Base-by-base conservation (phyloP, 2,888 invertebrate species). In the Campoplex nolae region DNA sequence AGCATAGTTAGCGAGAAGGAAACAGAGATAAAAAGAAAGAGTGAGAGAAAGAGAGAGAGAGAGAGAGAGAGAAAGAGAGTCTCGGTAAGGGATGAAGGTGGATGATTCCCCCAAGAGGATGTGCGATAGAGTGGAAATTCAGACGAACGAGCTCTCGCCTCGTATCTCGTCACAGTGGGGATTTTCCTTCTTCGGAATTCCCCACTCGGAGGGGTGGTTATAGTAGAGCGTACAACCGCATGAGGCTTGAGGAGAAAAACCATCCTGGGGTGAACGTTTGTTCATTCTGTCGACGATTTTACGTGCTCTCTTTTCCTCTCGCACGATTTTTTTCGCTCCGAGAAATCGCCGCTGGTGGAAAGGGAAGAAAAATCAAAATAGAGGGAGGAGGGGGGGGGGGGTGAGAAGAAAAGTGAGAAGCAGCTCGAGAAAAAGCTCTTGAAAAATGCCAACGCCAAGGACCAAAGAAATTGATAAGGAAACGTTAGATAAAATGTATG, bases 391-490 rank as follows among this genome's bases (percentile, higher is more conserved):
- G 84, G 35, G 74, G 73, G 62, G 54, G 54, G 56, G 84, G 76
- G 88, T 83, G 81, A 80, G 87, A 83, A 80, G 89, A 90, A 90
- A 88, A 92, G 35, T 51, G 56, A n/a, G 70, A 71, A 71, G 71
- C 38, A 71, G 77, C 35, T 65, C 38, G 81, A 80, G 84, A 38
- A 70, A 84, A 89, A 87, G 81, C 85, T 89, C 84, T 88, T 90
- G 91, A 92, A 90, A 92, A 92, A 92, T 92, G 91, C 90, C 87
- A 80, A 79, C 86, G 86, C 84, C 88, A 88, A 56, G 45, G 84
- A 73, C 89, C 88, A 90, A 91, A 92, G 90, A 92, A 93, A 93
- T 92, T 92, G 93, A 93, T 93, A 93, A 93, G 91, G 88, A 88
- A 83, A 67, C 79, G 35, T 62, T 81, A 90, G 89, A 92, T 91